phyloP scores from a whole-genome alignment of 2,797 vertebrate species.

The Garrulus glandarius region DNA sequence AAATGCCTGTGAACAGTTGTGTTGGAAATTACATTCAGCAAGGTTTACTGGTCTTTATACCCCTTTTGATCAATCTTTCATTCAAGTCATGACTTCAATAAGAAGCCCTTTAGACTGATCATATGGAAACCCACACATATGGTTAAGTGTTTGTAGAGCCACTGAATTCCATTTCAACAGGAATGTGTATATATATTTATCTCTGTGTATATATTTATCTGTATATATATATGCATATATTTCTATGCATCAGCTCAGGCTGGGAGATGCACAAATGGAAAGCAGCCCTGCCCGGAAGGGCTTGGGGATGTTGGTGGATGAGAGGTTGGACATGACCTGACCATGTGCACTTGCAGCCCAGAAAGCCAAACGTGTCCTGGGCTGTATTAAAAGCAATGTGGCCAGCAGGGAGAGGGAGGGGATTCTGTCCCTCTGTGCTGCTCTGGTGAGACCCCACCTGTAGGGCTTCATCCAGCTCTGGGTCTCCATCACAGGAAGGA shows the following conservation, averaged over 20 bases:
- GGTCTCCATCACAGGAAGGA: accelerated
- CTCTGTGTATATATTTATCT: no score
- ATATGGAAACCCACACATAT: neutral
- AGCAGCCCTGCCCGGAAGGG: neutral
- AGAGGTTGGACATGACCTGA: neutral
- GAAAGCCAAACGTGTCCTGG: accelerated
- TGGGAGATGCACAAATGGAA: neutral
- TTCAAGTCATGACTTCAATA: neutral
- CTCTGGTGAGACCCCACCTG: neutral
- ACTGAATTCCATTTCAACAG: neutral
- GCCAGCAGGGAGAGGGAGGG: neutral
- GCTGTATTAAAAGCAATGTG: neutral
- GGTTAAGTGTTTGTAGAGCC: neutral
- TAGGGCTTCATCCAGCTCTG: neutral
- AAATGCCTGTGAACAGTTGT: neutral
- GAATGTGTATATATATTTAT: neutral
- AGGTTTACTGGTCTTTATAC: neutral
- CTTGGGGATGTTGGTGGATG: accelerated
- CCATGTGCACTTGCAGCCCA: accelerated
- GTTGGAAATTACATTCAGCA: neutral
- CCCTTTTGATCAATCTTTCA: neutral
- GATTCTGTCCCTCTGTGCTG: neutral
- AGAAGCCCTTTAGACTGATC: neutral
- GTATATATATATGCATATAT: neutral
- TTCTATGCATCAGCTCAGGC: neutral